phyloP scores from a whole-genome alignment of 2,113 vertebrate species.

The Zosterops hypoxanthus region DNA sequence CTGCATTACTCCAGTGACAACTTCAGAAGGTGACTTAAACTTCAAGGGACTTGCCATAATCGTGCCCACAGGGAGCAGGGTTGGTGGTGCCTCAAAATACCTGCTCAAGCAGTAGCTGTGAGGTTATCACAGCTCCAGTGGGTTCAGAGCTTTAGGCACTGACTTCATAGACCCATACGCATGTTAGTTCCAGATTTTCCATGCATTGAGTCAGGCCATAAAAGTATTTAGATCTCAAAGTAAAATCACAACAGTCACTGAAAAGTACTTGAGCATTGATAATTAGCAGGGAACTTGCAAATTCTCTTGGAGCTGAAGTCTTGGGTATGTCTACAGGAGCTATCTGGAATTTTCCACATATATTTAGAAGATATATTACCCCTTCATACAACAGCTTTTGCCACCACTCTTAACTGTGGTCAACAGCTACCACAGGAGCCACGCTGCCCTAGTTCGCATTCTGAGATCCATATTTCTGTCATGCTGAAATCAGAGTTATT shows the following conservation, averaged over 20 bases:
- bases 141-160: background rate
- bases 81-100: background rate
- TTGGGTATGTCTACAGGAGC: background rate
- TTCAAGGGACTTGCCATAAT: background rate
- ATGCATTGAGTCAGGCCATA: background rate
- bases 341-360: background rate
- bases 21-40: background rate
- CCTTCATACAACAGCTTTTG: background rate
- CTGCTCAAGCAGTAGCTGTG: background rate
- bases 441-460: background rate
- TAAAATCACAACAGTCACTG: background rate
- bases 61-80: background rate
- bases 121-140: background rate
- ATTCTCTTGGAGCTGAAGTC: background rate
- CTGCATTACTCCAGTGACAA: background rate
- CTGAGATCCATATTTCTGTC: background rate
- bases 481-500: background rate
- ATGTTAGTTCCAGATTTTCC: background rate
- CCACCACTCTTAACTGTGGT: background rate
- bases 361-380: background rate
- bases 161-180: background rate
- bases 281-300: background rate
- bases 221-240: background rate
- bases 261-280: background rate
- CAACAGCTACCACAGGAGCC: background rate